Evolutionary conservation across 2,888 invertebrate species (phyloP), one percentile per base, ranked within the genome.

Genomic region (Nephrocerus scutellatus): DNA sequence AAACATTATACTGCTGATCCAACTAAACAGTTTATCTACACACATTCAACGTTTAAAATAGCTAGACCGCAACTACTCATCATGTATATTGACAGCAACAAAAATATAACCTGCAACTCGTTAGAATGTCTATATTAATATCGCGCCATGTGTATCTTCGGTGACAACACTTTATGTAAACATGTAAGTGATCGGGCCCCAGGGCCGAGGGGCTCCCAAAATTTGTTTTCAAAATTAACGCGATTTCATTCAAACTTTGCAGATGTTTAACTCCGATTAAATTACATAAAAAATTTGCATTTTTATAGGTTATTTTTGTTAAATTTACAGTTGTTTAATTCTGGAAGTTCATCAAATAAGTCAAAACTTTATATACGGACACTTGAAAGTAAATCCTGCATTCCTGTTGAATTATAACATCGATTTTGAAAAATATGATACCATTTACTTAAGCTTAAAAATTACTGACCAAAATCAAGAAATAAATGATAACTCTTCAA

Each of bases 371-470:
- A 52, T 51, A 14, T 46, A 44, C 34, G 59, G 54, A 8, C 36
- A 44, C 8, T 42, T 60, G 3, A 51, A 40, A 30, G 47, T 56
- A 2, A 55, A 52, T 49, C 35, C 48, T 1, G 42, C 43, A 4
- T 54, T 55, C 31, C 30, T 14, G 43, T 9, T 5, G 13, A 8
- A 25, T n/a, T 24, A 39, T 9, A 18, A 73, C 40, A 72, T 77
- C 20, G 77, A 79, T 61, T 79, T 70, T 53, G 78, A 79, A 55
- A 66, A 67, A 57, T 77, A 75, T 47, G 78, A 79, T 48, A 70
- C 75, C 12, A 61, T 79, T 15, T 74, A 74, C 56, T 64, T 79
- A 29, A 66, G 65, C 1, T 61, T 79, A 24, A 57, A 67, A 21
- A 74, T 75, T 3, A 63, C 60, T 2, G 79, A 79, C 48, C 49